Evolutionary conservation across 2,888 invertebrate genomes (phyloP).

Genomic region (Trichacis sp.): DNA sequence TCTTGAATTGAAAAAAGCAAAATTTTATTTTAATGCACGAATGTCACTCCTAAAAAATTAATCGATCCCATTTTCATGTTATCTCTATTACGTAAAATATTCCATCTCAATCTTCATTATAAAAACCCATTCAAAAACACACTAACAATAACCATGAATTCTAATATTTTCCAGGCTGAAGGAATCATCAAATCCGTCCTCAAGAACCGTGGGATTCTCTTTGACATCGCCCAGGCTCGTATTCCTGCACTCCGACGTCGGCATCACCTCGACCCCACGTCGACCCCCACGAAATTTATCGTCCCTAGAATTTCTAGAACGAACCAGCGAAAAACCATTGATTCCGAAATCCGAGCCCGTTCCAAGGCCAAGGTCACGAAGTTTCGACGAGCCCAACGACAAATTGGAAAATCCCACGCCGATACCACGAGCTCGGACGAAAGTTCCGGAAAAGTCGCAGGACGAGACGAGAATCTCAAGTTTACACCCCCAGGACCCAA

Average conservation of each 20-base stretch:
- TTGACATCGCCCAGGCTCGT: slow-evolving; percentile 79
- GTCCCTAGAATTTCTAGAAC: slow-evolving; percentile 53
- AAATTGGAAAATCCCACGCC: slow-evolving; percentile 47
- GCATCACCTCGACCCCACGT: slow-evolving; percentile 55
- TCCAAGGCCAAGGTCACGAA: slow-evolving; percentile 73
- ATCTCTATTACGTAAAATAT: too few relatives aligned
- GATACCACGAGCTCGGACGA: neutral
- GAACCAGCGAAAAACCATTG: slow-evolving; percentile 45
- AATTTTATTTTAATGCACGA: too few relatives aligned
- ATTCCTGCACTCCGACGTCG: slow-evolving; percentile 61
- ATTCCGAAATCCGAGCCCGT: slow-evolving; percentile 51
- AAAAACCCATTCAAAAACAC: too few relatives aligned
- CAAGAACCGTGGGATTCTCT: too few relatives aligned
- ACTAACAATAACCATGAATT: too few relatives aligned
- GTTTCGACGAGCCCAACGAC: slow-evolving; percentile 73
- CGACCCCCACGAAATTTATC: slow-evolving; percentile 41
- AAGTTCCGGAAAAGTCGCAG: neutral
- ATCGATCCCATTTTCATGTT: too few relatives aligned
- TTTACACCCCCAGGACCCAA: too few relatives aligned
- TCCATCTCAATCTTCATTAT: too few relatives aligned
- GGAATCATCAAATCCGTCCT: too few relatives aligned
- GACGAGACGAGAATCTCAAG: slow-evolving; percentile 27
- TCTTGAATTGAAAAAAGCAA: slow-evolving; percentile 79
- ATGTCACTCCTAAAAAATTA: too few relatives aligned
- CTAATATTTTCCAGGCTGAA: too few relatives aligned